Evolutionary conservation across 1,140 invertebrate species (phyloP), one percentile per base, ranked within the genome.

Genomic region (Caenorhabditis remanei): DNA sequence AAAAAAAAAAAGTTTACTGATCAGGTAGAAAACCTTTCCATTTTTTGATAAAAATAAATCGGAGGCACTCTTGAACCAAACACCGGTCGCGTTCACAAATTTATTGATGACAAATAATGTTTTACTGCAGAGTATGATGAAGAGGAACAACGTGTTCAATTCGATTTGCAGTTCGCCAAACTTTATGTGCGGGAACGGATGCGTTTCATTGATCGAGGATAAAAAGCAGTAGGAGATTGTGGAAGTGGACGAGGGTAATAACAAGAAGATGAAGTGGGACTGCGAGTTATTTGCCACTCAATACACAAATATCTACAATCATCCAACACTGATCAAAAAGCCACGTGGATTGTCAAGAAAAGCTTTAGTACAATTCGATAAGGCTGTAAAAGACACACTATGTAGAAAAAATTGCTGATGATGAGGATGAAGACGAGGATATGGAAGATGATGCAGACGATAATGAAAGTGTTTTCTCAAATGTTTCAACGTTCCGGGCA

Each of bases 11-110:
- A n/a, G n/a, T n/a, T n/a, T 91, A 96, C 98, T 87, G 95, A 94
- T 43, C 96, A 97, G 93, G 95, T 98, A 82, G 97, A 97, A 6
- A 95, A 96, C 16, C 21, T 88, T 9, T 21, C 19, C 16, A 21
- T 21, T 0, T 58, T n/a, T 94, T 82, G 93, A 90, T 8, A 85
- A 88, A n/a, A n/a, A n/a, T n/a, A n/a, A n/a, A 41, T 88, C 4
- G 85, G 65, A 32, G 85, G 85, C 24, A n/a, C 56, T 8, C 53
- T 88, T 2, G 87, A 88, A 46, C 87, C 87, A 19, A 56, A 79
- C 55, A 65, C 65, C 41, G 83, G 83, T 13, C 83, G 84, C n/a
- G 41, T 88, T 61, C 84, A 65, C 83, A n/a, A n/a, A n/a, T n/a
- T 58, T 4, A n/a, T 87, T 4, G 55, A 65, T 46, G 67, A 56